Percentiles rank a stretch among this genome's conserved stretches.
These are phyloP conservation scores for Ibycter americanus DNA, from an alignment of 2,797 vertebrate species.

Conservation along the genomic window DNA sequence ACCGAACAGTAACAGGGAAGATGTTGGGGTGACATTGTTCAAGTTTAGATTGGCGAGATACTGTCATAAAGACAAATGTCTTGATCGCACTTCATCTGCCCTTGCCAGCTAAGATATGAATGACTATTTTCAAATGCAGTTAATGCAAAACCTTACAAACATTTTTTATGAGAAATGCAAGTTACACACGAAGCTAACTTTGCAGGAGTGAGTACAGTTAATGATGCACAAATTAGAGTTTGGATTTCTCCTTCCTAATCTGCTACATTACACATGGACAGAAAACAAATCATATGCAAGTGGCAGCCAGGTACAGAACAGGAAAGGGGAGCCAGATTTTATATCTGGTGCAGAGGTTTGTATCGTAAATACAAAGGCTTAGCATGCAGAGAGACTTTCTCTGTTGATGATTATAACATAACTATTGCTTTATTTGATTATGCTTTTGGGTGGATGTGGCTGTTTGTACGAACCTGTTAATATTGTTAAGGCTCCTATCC, in stretches of 20 bases:
- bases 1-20: slow-evolving; percentile 37
- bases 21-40: not conserved
- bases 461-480: slow-evolving; percentile 50
- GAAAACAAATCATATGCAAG: not conserved
- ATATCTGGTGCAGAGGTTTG: slow-evolving; percentile 37
- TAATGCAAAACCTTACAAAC: not conserved
- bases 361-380: not conserved
- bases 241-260: not conserved
- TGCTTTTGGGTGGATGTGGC: slow-evolving; percentile 16
- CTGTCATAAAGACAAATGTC: not conserved
- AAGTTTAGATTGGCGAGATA: not conserved
- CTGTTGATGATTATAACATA: slow-evolving; percentile 50
- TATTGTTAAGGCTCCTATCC: slow-evolving; percentile 48
- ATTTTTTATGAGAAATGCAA: not conserved
- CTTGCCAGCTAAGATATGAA: not conserved
- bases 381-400: not conserved
- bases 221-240: not conserved
- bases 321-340: slow-evolving; percentile 25
- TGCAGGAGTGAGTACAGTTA: not conserved
- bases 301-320: not conserved
- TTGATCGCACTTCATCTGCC: not conserved
- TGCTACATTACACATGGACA: not conserved
- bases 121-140: not conserved
- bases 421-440: slow-evolving; percentile 32
- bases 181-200: not conserved